Base-by-base conservation (phyloP, 2,113 vertebrate species). In the Rostratula benghalensis region DNA sequence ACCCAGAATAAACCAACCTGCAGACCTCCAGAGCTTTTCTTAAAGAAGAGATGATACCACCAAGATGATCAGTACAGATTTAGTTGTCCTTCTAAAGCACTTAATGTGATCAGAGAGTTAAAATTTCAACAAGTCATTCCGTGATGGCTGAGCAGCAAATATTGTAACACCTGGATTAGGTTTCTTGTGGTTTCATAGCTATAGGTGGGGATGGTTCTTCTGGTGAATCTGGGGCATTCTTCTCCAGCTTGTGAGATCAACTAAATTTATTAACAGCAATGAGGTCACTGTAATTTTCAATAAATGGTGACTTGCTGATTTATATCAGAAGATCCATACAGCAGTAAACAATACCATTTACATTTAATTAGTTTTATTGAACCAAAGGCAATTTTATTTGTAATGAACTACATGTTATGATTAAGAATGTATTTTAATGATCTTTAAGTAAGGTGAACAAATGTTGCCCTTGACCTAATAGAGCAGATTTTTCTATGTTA, bases 301-400 rank as follows among this genome's bases (percentile, higher is more conserved):
- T 99, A 98, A 98, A 98, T 98, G 98, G 98, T 98, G 98, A 98
- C 97, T 95, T 86, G 96, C 97, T 98, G 98, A 98, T 99, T 98
- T 98, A 98, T 98, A 98, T 98, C 97, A 98, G 98, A 97, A 98
- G 98, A 98, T 98, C 98, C 94, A 98, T 98, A 98, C 65, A 93
- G 97, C 97, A 98, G 98, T 98, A 98, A 99, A 99, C 98, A 98
- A 98, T 98, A 97, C 97, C 98, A 98, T 99, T 99, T 99, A 98
- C 97, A 98, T 99, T 99, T 98, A 99, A 99, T 99, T 99, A 98
- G 98, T 98, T 99, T 98, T 98, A 99, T 99, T 98, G 98, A 99
- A 97, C 98, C 70, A 95, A 95, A 96, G 97, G 97, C 98, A 97
- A 92, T 99, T 99, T 98, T 98, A 98, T 98, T 98, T 98, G 98